Evolutionary conservation across 2,113 vertebrate species (phyloP).

Genomic region (Rhea pennata): DNA sequence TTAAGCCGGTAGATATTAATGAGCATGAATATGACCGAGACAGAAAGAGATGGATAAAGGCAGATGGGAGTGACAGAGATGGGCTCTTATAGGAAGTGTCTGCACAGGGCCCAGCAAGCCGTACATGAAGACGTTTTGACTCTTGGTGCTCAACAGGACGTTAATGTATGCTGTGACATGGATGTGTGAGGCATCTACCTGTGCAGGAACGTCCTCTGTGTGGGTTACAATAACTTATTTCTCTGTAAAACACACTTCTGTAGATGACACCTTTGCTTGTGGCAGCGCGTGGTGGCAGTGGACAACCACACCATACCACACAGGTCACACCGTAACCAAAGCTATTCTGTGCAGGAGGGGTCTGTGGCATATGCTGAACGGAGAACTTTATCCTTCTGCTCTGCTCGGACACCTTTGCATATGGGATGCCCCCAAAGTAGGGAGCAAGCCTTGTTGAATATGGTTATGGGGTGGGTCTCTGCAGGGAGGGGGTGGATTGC

Average conservation of each 20-base stretch:
- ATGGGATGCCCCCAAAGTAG: fast-evolving
- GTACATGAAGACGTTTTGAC: background rate
- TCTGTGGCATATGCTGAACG: background rate
- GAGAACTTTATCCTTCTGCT: background rate
- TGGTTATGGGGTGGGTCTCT: background rate
- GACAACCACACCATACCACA: fast-evolving
- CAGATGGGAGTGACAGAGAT: background rate
- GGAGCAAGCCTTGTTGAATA: fast-evolving
- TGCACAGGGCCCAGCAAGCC: background rate
- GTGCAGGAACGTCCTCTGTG: background rate
- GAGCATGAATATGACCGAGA: background rate
- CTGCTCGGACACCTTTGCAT: fast-evolving
- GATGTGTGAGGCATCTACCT: background rate
- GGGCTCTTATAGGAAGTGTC: background rate
- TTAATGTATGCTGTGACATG: background rate
- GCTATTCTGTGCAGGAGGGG: background rate
- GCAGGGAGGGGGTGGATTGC: fast-evolving
- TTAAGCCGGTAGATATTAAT: background rate
- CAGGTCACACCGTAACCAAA: background rate
- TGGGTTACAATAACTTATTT: background rate
- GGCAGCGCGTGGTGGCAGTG: background rate
- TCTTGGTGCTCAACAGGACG: background rate
- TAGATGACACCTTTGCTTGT: background rate
- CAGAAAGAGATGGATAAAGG: background rate
- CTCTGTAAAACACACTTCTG: background rate